phyloP scores from a whole-genome alignment of 2,797 vertebrate genomes.

The Hypotaenidia okinawae region DNA sequence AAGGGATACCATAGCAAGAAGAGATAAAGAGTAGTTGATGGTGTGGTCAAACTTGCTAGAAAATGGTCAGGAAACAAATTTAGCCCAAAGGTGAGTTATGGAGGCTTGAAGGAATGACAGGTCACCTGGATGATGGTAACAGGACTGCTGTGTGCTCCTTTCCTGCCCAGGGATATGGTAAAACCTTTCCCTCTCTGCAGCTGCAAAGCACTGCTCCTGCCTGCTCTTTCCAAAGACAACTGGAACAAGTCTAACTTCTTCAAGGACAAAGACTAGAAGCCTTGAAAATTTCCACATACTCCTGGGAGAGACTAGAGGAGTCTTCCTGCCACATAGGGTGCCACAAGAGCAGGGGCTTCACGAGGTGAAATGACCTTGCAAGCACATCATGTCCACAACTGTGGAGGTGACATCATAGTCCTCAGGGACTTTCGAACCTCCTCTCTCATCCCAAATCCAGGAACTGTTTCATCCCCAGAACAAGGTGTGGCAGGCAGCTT shows the following conservation, averaged over 20 bases:
- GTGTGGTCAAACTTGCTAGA: background rate
- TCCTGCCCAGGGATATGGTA: fast-evolving
- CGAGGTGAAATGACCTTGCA: background rate
- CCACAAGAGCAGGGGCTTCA: background rate
- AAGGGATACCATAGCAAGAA: background rate
- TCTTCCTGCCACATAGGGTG: background rate
- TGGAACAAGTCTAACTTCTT: background rate
- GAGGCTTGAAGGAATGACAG: background rate
- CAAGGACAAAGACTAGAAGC: background rate
- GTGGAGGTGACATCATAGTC: background rate
- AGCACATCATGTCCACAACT: background rate
- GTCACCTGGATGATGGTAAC: background rate
- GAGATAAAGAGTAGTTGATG: fast-evolving
- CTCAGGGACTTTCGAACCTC: background rate
- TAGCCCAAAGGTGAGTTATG: background rate
- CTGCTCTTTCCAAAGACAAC: background rate
- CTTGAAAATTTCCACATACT: background rate
- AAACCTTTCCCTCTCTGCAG: background rate
- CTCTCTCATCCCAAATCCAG: background rate
- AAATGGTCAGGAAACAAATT: background rate
- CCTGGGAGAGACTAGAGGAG: background rate
- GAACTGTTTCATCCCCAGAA: background rate
- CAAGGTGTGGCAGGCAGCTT: background rate
- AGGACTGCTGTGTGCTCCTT: background rate
- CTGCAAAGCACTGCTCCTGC: background rate